These are phyloP conservation scores for Hypanus sabinus DNA, from an alignment of 2,113 vertebrate species.

Conservation along the genomic window DNA sequence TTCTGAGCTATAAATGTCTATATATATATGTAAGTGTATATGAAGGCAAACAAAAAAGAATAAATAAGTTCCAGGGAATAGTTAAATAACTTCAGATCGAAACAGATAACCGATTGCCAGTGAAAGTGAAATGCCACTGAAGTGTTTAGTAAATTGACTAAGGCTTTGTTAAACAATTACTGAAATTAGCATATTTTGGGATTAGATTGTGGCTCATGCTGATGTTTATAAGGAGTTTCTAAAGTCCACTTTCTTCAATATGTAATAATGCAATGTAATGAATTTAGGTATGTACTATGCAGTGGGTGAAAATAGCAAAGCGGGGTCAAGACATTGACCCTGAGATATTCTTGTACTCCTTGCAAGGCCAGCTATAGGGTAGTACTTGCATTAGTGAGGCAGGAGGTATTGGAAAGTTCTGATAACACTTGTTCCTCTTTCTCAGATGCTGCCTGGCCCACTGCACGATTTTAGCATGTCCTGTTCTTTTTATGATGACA, in stretches of 20 bases:
- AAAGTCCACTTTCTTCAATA: neutral
- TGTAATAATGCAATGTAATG: neutral
- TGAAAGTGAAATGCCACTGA: neutral
- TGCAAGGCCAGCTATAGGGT: neutral
- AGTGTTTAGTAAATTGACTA: neutral
- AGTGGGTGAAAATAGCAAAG: neutral
- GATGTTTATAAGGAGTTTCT: neutral
- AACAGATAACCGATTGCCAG: neutral
- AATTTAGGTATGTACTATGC: neutral
- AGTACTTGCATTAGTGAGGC: neutral
- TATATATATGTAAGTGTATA: neutral
- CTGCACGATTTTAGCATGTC: no score
- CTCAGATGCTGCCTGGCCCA: no score
- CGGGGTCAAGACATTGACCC: neutral
- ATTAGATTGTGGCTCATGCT: neutral
- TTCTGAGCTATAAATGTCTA: conserved; percentile 2
- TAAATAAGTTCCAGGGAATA: neutral
- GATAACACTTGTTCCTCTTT: no score
- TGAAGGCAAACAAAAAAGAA: neutral
- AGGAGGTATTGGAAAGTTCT: neutral
- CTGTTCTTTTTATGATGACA: no score
- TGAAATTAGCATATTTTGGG: neutral
- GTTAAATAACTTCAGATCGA: neutral
- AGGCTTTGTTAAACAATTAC: conserved; percentile 8
- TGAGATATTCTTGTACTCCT: neutral